Base-by-base conservation (phyloP, 2,113 vertebrate genomes). In the Antigone vipio region DNA sequence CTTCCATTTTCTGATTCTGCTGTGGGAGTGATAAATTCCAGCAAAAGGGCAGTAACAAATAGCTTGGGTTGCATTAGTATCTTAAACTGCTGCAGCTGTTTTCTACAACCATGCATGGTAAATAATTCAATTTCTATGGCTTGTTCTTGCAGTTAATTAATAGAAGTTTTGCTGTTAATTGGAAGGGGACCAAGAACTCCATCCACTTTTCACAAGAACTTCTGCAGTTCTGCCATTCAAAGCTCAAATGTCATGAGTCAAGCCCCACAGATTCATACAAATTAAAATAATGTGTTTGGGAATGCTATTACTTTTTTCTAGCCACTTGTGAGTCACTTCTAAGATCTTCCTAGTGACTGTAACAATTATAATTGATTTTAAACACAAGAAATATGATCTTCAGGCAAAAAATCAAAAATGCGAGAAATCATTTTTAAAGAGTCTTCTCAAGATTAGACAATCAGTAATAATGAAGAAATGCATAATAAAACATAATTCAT, bases 1-100 rank as follows among this genome's bases (percentile, higher is more conserved):
- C 93, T 95, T 93, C 94, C 91, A 95, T 92, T 87, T 91, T 96
- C 95, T 85, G 40, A 78, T 85, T 94, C 89, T 92, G 77, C 85
- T 87, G 52, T 62, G 69, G 42, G 64, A 96, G 77, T 42, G 44
- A 96, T 17, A 89, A 64, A 82, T 89, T 91, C 89, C 94, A 95
- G 92, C 73, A 95, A 91, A 91, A 87, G 26, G 52, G 84, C 80
- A 92, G 64, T 44, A 89, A 91, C 40, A 95, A 85, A 88, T 38
- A 85, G 23, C 60, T 56, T 68, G 80, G 47, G 29, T 83, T 85
- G 69, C 52, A 72, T 78, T 87, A 78, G 29, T 67, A 78, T 20
- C 60, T 88, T 71, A 75, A 81, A 89, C 69, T 89, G 75, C 83
- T 74, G 59, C 69, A 88, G 78, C 53, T 64, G 53, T 79, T 88